These are phyloP conservation scores for Scaeva pyrastri DNA, from an alignment of 2,888 invertebrate species.

Conservation along the genomic window DNA sequence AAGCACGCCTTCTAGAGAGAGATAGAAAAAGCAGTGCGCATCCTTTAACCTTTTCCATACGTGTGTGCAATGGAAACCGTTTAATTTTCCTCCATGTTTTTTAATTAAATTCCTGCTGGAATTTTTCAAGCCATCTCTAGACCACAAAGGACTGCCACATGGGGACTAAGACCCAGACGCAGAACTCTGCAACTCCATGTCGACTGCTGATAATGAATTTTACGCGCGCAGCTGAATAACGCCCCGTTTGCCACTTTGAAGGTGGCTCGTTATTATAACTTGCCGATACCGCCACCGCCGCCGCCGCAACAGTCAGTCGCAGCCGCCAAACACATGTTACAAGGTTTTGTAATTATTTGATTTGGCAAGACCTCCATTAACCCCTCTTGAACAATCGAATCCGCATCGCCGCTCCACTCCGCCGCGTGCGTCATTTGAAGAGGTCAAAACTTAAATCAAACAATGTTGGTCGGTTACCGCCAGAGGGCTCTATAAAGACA, in stretches of 20 bases:
- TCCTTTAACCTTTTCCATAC: constrained; percentile 70
- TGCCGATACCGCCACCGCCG: constrained; percentile 6
- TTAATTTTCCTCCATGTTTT: constrained; percentile 60
- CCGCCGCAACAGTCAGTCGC: background rate
- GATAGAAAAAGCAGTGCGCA: constrained; percentile 2
- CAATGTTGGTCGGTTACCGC: constrained; percentile 5
- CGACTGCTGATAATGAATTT: constrained; percentile 58
- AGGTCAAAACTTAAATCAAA: constrained; percentile 56
- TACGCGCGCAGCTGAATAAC: constrained; percentile 59
- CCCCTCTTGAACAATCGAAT: constrained; percentile 16
- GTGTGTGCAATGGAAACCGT: constrained; percentile 31
- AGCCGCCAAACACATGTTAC: constrained; percentile 45
- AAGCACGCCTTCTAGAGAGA: constrained; percentile 61
- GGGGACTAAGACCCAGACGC: background rate
- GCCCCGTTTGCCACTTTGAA: constrained; percentile 69
- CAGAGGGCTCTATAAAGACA: background rate
- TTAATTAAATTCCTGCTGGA: constrained; percentile 75
- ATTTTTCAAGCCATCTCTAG: constrained; percentile 46
- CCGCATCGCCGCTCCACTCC: too few species aligned
- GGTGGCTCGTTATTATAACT: constrained; percentile 60
- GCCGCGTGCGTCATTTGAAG: too few species aligned
- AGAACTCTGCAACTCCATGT: background rate
- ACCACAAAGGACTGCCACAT: too few species aligned
- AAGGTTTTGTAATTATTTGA: constrained; percentile 74
- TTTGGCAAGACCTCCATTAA: constrained; percentile 74